Evolutionary conservation across 2,113 vertebrate species (phyloP).

Genomic region (Scytalopus superciliaris): DNA sequence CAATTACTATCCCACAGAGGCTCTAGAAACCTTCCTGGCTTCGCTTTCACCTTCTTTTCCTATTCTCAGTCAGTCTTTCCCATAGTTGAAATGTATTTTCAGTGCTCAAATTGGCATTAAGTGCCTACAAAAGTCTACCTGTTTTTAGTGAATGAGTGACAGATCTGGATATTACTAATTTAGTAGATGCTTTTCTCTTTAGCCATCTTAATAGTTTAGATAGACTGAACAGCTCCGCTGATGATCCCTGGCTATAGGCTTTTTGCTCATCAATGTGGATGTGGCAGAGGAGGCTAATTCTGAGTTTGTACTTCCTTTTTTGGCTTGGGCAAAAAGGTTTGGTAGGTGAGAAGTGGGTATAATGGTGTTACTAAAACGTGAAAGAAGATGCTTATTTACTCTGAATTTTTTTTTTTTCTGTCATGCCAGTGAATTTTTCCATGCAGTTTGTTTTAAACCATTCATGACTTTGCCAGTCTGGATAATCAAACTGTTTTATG

Average conservation of each 20-base stretch:
- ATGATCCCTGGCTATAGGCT: background rate
- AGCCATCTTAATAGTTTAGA: background rate
- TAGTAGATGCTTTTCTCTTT: background rate
- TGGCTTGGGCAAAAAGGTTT: background rate
- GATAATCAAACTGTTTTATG: background rate
- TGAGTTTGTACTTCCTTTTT: background rate
- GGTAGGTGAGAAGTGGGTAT: background rate
- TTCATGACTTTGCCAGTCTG: background rate
- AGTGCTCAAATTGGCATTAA: slow-evolving; percentile 8
- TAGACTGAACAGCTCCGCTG: background rate
- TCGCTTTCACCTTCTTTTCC: background rate
- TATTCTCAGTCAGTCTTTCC: background rate
- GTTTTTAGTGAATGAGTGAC: background rate
- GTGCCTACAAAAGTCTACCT: background rate
- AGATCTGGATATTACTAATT: background rate
- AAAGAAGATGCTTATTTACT: background rate
- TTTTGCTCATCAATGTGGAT: background rate
- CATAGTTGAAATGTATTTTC: background rate
- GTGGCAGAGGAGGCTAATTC: background rate
- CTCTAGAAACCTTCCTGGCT: slow-evolving; percentile 26
- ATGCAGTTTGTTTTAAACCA: background rate
- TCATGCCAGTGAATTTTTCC: background rate
- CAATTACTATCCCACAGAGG: slow-evolving; percentile 30
- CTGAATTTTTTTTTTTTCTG: background rate
- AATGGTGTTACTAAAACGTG: background rate